Evolutionary conservation across 2,888 invertebrate genomes (phyloP).

Genomic region (Hyposoter dolosus): DNA sequence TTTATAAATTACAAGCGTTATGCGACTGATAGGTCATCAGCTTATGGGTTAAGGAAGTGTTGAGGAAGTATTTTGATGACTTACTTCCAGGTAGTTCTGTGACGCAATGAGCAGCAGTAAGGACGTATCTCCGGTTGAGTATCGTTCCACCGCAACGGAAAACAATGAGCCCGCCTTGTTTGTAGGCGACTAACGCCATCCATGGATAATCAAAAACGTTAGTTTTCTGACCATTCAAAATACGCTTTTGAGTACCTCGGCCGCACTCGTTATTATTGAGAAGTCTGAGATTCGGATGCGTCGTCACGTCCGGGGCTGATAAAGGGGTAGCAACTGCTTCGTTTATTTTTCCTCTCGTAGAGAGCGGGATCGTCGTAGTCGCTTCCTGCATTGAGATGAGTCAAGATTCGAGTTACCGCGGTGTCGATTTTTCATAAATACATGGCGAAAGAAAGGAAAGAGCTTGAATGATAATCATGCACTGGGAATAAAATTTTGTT

Average conservation of each 20-base stretch:
- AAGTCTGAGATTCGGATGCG: conserved; percentile 83
- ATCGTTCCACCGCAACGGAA: conserved; percentile 85
- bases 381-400: background rate
- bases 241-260: conserved; percentile 84
- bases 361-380: conserved; percentile 3
- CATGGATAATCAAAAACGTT: conserved; percentile 89
- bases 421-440: background rate
- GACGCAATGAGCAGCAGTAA: conserved; percentile 88
- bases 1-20: too few species aligned
- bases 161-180: conserved; percentile 74
- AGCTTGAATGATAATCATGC: too few species aligned
- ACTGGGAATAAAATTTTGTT: too few species aligned
- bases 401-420: background rate
- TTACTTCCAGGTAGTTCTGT: conserved; percentile 78
- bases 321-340: background rate
- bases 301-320: conserved; percentile 81
- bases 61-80: conserved; percentile 39
- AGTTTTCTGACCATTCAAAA: conserved; percentile 88
- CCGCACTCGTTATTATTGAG: conserved; percentile 74
- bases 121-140: conserved; percentile 86
- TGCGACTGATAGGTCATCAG: too few species aligned
- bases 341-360: too few species aligned
- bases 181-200: conserved; percentile 91
- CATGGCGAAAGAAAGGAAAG: too few species aligned
- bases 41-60: too few species aligned